These are phyloP conservation scores for Caenorhabditis sulstoni DNA, from an alignment of 2,888 invertebrate genomes.

Conservation along the genomic window DNA sequence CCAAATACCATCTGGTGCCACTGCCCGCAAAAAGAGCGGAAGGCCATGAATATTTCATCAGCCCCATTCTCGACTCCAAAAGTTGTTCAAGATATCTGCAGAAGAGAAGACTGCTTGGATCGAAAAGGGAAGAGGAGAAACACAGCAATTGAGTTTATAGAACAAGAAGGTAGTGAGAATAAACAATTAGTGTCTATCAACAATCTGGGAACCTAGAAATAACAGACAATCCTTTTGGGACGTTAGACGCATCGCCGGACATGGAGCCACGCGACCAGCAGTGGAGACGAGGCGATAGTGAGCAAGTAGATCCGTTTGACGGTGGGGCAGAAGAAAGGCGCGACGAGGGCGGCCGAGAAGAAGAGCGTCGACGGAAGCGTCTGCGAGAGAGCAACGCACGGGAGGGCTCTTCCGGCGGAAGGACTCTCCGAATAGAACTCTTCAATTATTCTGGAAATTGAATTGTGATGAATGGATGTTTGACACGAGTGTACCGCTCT, in stretches of 20 bases:
- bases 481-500: conserved; percentile 61
- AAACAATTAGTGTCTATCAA: conserved; percentile 23
- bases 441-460: conserved; percentile 65
- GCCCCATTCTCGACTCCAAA: conserved; percentile 5
- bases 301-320: conserved; percentile 62
- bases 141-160: conserved; percentile 6
- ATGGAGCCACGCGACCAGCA: conserved; percentile 71
- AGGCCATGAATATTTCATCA: conserved; percentile 40
- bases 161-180: conserved; percentile 19
- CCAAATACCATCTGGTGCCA: conserved; percentile 49
- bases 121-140: neutral
- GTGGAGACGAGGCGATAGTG: conserved; percentile 69
- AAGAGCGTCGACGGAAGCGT: conserved; percentile 70
- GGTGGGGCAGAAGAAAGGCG: conserved; percentile 67
- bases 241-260: conserved; percentile 66
- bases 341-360: conserved; percentile 67
- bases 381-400: conserved; percentile 61
- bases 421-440: conserved; percentile 58
- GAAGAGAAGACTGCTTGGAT: neutral
- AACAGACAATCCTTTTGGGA: neutral
- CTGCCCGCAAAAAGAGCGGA: conserved; percentile 5
- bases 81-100: conserved; percentile 7
- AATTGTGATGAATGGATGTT: conserved; percentile 4
- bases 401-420: conserved; percentile 23
- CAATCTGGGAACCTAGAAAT: neutral